A percentile compares a stretch with the other conserved stretches of the same genome.
Conservation (phyloP, 1,140 invertebrate genomes). For the Penaeus vannamei region DNA sequence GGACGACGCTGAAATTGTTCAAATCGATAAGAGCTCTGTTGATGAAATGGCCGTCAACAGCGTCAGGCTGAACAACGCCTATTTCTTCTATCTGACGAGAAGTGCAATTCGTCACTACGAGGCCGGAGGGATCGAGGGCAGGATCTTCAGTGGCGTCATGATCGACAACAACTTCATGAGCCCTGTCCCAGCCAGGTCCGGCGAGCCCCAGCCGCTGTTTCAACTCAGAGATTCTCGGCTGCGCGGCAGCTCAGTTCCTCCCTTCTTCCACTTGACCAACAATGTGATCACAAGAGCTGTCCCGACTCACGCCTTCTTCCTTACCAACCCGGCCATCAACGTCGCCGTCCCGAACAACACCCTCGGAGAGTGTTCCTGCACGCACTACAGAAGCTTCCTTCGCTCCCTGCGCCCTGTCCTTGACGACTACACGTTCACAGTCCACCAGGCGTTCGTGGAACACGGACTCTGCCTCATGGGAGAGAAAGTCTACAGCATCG, state of each 20-base stretch:
- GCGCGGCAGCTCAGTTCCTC: not conserved
- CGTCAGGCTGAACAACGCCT: slow-evolving; percentile 20
- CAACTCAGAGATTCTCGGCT: not conserved
- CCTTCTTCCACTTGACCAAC: slow-evolving; percentile 42
- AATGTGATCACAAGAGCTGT: slow-evolving; percentile 32
- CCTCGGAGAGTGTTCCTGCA: slow-evolving; percentile 39
- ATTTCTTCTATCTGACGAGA: slow-evolving; percentile 40
- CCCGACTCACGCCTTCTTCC: slow-evolving; percentile 24
- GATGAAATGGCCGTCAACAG: not conserved
- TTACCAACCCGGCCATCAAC: slow-evolving; percentile 26
- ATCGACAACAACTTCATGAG: slow-evolving; percentile 38
- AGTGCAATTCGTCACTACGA: slow-evolving; percentile 24
- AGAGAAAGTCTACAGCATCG: slow-evolving; percentile 20
- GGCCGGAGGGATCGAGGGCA: slow-evolving; percentile 27
- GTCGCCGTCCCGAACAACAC: slow-evolving; percentile 45
- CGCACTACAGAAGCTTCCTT: slow-evolving; percentile 3
- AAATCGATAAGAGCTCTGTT: slow-evolving; percentile 21
- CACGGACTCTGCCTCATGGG: slow-evolving; percentile 21
- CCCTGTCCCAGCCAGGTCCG: not conserved
- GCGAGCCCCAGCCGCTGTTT: slow-evolving; percentile 9
- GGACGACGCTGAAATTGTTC: slow-evolving; percentile 18
- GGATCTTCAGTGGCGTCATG: slow-evolving; percentile 33
- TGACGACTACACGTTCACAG: not conserved
- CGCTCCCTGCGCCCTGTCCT: slow-evolving; percentile 5
- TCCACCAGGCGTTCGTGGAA: slow-evolving; percentile 32